Evolutionary conservation across 2,888 invertebrate species (phyloP), one percentile per base, ranked within the genome.

Genomic region (Leucozona laternaria): DNA sequence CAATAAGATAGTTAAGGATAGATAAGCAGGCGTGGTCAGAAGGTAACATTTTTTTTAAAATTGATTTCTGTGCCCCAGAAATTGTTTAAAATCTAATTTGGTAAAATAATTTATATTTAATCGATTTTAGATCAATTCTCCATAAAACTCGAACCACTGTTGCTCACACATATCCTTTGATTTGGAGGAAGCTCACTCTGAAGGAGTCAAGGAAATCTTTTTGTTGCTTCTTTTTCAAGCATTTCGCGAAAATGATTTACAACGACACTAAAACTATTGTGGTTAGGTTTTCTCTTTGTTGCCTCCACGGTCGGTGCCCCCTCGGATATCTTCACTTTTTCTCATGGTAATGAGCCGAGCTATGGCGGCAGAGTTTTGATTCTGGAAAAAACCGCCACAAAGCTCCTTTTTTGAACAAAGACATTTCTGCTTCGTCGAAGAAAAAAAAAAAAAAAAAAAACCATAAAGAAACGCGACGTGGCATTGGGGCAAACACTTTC

Each of bases 261-360:
- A 86, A 48, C 60, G 82, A 82, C 82, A 86, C 86, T 86, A 82
- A 82, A 86, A 86, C 86, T 82, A 86, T 86, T 86, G 79, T 82
- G 78, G 78, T 70, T 58, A 58, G 75, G 70, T 76, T 70, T 60
- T 37, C 5, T 20, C 20, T 34, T 22, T 60, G 22, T 11, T 20
- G 1, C 2, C 31, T 11, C 28, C 17, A 6, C 2, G 5, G 31
- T 57, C 20, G 11, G 2, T 22, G 37, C 37, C 31, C 37, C 31
- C 15, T 60, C 37, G 43, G 64, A 50, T 73, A 68, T 68, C 86
- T 79, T 66, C 71, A 71, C 58, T 75, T 81, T 81, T 86, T 86
- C 78, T 86, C 86, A 86, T 86, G 86, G 86, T 86, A 86, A 86
- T 86, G 86, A 86, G 82, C 73, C 28, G 53, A 73, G 57, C 70